Evolutionary conservation across 2,797 vertebrate species (phyloP).

Genomic region (Silurus aristotelis): DNA sequence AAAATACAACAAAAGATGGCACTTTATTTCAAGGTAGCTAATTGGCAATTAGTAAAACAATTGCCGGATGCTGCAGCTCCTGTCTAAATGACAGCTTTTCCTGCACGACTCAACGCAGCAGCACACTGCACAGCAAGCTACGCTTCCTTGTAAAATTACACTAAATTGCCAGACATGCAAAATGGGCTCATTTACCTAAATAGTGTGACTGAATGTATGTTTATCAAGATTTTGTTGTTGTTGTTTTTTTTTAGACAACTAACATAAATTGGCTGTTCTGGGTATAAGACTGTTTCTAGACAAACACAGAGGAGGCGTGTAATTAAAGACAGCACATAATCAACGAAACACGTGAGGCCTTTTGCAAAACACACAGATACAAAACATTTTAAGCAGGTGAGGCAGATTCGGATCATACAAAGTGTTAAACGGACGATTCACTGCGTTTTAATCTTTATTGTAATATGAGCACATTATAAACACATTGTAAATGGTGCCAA

Average conservation of each 20-base stretch:
- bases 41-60: conserved; percentile 71
- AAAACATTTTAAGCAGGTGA: conserved; percentile 5
- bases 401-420: not conserved
- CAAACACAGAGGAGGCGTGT: conserved; percentile 59
- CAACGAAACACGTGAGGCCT: conserved; percentile 30
- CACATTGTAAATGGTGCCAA: not conserved
- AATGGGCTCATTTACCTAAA: conserved; percentile 69
- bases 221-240: conserved; percentile 53
- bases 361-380: not conserved
- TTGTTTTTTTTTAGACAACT: conserved; percentile 47
- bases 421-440: not conserved
- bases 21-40: conserved; percentile 64
- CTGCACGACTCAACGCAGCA: conserved; percentile 59
- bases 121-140: conserved; percentile 64
- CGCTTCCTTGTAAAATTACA: conserved; percentile 70
- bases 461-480: not conserved
- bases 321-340: conserved; percentile 63
- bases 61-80: conserved; percentile 57
- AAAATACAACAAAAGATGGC: conserved; percentile 60
- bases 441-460: not conserved
- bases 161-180: conserved; percentile 66
- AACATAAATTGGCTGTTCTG: conserved; percentile 48
- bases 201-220: conserved; percentile 65
- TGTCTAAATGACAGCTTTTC: conserved; percentile 68
- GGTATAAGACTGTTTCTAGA: conserved; percentile 48